A percentile compares a stretch with the other conserved stretches of the same genome.
Evolutionary conservation across 2,888 invertebrate genomes (phyloP).

Genomic region (Calephelis perditalis): DNA sequence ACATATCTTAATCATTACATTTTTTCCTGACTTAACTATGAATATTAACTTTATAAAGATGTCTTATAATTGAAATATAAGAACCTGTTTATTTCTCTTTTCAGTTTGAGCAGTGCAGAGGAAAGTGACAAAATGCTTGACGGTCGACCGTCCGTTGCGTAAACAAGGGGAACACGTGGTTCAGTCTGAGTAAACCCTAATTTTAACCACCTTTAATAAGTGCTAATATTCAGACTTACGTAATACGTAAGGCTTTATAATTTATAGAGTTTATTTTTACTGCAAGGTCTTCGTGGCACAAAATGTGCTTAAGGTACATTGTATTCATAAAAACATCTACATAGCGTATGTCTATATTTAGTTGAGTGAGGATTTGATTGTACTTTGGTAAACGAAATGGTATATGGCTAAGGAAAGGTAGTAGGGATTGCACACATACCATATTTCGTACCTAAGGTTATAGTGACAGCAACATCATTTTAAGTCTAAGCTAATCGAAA

Average conservation of each 20-base stretch:
- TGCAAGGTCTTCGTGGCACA: conserved; percentile 23
- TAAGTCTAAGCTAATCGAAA: no score
- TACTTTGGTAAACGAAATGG: no score
- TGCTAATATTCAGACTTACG: conserved; percentile 30
- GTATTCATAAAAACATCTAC: background rate
- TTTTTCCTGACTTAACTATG: no score
- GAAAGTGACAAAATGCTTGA: conserved; percentile 88
- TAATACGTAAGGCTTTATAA: background rate
- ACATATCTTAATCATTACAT: no score
- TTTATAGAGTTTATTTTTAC: conserved; percentile 52
- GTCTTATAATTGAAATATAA: no score
- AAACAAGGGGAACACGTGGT: conserved; percentile 32
- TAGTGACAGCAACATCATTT: no score
- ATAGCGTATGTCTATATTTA: background rate
- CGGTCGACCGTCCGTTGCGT: conserved; percentile 83
- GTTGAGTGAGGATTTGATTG: background rate
- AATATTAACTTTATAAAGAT: no score
- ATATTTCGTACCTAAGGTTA: no score
- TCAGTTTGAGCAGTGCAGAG: conserved; percentile 81
- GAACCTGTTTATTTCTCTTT: conserved; percentile 38
- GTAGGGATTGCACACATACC: no score
- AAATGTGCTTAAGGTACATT: conserved; percentile 4
- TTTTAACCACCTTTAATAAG: conserved; percentile 8
- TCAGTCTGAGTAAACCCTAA: background rate
- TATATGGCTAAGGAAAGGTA: no score